Conservation (phyloP, 2,113 vertebrate species). For the Xiphias gladius region DNA sequence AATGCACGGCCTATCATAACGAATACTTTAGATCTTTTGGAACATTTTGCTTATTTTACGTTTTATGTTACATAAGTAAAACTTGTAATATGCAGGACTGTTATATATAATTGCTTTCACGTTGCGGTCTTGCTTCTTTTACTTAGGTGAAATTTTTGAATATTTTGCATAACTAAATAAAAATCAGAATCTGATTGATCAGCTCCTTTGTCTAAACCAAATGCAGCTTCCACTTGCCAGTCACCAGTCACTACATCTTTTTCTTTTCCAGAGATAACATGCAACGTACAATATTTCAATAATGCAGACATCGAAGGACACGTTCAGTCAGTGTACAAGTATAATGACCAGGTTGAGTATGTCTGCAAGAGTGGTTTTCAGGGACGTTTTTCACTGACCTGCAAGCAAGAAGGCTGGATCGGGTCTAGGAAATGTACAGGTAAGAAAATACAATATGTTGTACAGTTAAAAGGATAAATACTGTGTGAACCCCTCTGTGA, state of each 20-base stretch:
- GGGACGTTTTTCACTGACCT: not conserved
- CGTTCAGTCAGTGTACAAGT: fast-evolving
- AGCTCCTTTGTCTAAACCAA: no score
- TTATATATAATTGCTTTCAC: no score
- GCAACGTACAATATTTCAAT: fast-evolving
- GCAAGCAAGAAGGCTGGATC: fast-evolving
- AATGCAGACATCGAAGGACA: fast-evolving
- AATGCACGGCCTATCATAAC: no score
- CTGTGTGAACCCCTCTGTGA: not conserved
- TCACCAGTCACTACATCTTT: not conserved
- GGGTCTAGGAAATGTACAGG: fast-evolving
- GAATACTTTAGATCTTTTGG: no score
- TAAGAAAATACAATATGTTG: not conserved
- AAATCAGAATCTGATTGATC: no score
- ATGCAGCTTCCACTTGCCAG: no score
- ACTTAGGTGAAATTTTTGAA: not conserved
- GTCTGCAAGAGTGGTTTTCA: fast-evolving
- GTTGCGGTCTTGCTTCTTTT: no score
- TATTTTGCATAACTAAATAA: not conserved
- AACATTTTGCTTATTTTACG: no score
- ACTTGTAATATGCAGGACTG: no score
- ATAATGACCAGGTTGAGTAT: fast-evolving
- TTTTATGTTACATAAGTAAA: no score
- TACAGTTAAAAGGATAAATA: not conserved
- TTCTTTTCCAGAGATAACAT: constrained; percentile 1